Conservation (phyloP, 2,797 vertebrate species). For the Falco novaeseelandiae region DNA sequence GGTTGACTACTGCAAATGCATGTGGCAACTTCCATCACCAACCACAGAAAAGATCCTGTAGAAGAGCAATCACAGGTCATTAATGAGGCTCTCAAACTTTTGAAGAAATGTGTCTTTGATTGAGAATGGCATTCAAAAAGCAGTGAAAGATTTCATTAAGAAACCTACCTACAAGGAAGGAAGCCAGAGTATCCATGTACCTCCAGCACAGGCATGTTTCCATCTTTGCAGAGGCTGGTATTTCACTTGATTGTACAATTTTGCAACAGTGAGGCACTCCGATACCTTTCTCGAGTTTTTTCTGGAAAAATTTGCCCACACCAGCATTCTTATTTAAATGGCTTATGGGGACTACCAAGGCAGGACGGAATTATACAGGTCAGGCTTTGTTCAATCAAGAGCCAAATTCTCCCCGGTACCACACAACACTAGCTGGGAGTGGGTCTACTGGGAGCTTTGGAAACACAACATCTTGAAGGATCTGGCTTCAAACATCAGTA, state of each 20-base stretch:
- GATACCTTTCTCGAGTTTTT: neutral
- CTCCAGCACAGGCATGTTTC: neutral
- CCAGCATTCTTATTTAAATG: neutral
- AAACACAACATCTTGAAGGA: neutral
- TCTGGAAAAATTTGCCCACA: neutral
- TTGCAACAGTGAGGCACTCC: neutral
- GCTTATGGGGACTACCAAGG: neutral
- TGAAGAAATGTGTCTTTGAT: slow-evolving; percentile 1
- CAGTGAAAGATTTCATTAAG: neutral
- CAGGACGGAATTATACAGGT: neutral
- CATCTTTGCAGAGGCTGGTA: slow-evolving; percentile 53
- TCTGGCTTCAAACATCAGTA: neutral
- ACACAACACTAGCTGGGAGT: neutral
- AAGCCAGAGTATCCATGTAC: neutral
- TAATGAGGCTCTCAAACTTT: neutral
- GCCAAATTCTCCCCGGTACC: neutral
- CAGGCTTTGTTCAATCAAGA: neutral
- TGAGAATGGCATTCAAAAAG: neutral
- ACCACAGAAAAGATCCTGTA: neutral
- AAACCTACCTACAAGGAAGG: neutral
- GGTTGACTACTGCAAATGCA: neutral
- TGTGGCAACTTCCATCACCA: neutral
- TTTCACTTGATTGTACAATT: neutral
- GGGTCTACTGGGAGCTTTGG: neutral
- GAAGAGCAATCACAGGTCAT: neutral